Conservation (phyloP, 1,140 invertebrate species). For the Cyrtorhinus lividipennis region DNA sequence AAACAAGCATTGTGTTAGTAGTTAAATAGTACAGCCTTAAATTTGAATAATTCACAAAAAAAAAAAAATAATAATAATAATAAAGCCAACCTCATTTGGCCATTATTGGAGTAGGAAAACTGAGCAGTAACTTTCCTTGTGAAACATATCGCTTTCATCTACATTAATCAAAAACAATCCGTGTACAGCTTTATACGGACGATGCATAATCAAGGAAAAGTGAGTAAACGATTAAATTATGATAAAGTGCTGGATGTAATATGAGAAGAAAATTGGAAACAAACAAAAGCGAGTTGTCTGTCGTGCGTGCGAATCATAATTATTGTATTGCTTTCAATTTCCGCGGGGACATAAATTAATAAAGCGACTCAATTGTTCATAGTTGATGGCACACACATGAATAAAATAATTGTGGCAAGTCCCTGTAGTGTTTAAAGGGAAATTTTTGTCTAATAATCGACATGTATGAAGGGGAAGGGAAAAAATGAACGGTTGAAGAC, state of each 20-base stretch:
- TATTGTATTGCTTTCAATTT: too few species aligned
- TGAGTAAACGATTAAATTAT: neutral
- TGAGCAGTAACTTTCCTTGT: neutral
- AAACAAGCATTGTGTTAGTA: neutral
- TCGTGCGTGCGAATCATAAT: constrained; percentile 1
- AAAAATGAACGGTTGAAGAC: constrained; percentile 2
- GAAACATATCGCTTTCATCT: neutral
- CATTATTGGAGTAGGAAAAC: neutral
- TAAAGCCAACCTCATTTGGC: neutral
- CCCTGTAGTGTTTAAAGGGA: neutral
- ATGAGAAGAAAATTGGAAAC: neutral
- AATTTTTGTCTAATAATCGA: too few species aligned
- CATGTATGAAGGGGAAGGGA: too few species aligned
- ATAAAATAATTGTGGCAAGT: neutral
- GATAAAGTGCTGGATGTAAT: constrained; percentile 4
- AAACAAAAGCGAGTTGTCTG: constrained; percentile 9
- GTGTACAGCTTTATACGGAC: too few species aligned
- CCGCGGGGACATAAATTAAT: neutral
- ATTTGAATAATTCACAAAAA: neutral
- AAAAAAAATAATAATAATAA: too few species aligned
- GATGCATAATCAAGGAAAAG: constrained; percentile 3
- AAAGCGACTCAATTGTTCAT: constrained; percentile 5
- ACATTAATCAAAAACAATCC: constrained; percentile 1
- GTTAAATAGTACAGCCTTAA: neutral
- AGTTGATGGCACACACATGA: constrained; percentile 20